Evolutionary conservation across 2,888 invertebrate species (phyloP).

Genomic region (Melanargia galathea): DNA sequence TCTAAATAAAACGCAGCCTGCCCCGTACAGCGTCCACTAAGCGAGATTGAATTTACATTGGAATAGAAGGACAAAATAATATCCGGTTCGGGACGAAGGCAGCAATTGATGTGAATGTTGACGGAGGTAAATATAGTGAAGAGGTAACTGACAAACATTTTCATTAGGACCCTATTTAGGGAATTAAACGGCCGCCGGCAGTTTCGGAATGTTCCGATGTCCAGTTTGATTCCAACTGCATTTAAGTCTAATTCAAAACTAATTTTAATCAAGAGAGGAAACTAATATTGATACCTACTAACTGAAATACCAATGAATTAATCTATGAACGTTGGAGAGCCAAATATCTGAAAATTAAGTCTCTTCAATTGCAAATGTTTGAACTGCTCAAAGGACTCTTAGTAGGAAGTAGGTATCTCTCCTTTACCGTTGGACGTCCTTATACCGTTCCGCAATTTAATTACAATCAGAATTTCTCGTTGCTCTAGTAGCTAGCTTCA

Average conservation of each 20-base stretch:
- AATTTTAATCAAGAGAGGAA: no score
- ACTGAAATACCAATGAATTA: no score
- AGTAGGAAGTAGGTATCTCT: no score
- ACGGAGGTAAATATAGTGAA: conserved; percentile 20
- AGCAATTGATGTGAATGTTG: conserved; percentile 20
- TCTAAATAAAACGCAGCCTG: conserved; percentile 15
- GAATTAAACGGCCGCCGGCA: conserved; percentile 8
- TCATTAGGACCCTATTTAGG: conserved; percentile 13
- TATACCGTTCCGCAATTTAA: no score
- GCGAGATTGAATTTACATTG: conserved; percentile 31
- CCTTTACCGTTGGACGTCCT: no score
- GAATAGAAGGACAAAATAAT: conserved; percentile 31
- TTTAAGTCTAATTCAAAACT: conserved; percentile 3
- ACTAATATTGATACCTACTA: no score
- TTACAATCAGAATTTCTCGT: no score
- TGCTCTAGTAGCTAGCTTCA: no score
- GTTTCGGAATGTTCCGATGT: conserved; percentile 12
- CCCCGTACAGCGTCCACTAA: conserved; percentile 22
- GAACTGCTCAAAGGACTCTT: no score
- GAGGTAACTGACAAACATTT: conserved; percentile 19
- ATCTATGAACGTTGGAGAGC: no score
- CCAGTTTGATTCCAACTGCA: conserved; percentile 13
- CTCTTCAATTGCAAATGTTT: no score
- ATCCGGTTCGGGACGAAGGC: conserved; percentile 31
- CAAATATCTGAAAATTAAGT: no score